Evolutionary conservation across 2,113 vertebrate species (phyloP), one percentile per base, ranked within the genome.

Genomic region (Sorex araneus): DNA sequence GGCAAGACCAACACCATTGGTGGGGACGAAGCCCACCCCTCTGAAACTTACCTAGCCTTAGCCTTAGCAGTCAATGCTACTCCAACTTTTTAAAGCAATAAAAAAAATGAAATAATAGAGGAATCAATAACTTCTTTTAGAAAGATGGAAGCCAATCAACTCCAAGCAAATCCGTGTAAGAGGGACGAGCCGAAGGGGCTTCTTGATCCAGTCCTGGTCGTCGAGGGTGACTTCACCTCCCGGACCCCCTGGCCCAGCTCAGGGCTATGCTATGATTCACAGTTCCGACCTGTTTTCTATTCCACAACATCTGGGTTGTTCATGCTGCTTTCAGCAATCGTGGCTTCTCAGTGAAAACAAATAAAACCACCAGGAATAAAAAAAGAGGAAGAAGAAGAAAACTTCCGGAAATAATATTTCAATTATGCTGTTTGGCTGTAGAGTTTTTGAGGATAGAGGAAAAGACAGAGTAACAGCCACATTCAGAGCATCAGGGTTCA

Each of bases 321-420:
- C 81, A 50, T 69, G 3, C 66, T 74, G n/a, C 54, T 87, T 80
- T n/a, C 54, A 12, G 82, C 15, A 94, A 67, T 34, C 27, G 32
- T 11, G 74, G 25, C 12, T 79, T 76, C 80, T 78, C 64, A 10
- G 10, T 81, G 79, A 71, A 69, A 93, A 87, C 57, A 60, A 60
- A 60, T 60, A 60, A 60, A 73, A 73, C 18, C 34, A 45, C 23
- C 6, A 13, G 6, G 43, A 4, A 11, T 76, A 67, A 28, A 7
- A 11, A 81, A 74, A 28, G 40, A 13, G 3, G 43, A 7, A 11
- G 76, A 67, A 28, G 4, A 11, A 81, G 40, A 74, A 28, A 10
- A 23, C 12, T 50, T 86, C 69, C 32, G 86, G 57, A 67, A 90
- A 80, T 84, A 32, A 89, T 69, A 78, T 43, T 66, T 63, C 60